These are phyloP conservation scores for Amphilophus citrinellus DNA, from an alignment of 2,113 vertebrate species.

Conservation along the genomic window DNA sequence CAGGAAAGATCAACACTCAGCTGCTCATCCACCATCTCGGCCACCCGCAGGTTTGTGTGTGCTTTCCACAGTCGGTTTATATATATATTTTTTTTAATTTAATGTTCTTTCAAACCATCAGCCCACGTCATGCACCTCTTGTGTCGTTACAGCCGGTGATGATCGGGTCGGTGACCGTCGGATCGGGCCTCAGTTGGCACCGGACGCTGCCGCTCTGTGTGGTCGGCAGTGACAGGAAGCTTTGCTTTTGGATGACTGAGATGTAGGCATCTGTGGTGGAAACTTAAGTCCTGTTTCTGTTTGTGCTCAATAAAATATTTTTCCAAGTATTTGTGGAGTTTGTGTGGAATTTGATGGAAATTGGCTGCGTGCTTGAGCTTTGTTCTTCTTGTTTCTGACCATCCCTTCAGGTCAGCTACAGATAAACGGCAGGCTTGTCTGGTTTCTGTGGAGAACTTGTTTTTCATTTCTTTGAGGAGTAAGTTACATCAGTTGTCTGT, in stretches of 20 bases:
- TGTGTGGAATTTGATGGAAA: conserved; percentile 24
- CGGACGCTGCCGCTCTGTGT: conserved; percentile 92
- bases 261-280: conserved; percentile 80
- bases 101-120: background rate
- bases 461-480: conserved; percentile 56
- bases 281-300: conserved; percentile 33
- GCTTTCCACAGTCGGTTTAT: background rate
- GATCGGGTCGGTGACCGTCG: conserved; percentile 86
- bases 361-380: conserved; percentile 4
- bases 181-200: conserved; percentile 96
- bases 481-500: conserved; percentile 55
- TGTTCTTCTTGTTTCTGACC: conserved; percentile 28
- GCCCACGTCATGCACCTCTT: background rate
- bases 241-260: conserved; percentile 96
- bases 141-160: conserved; percentile 86
- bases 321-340: conserved; percentile 20
- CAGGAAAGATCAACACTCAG: conserved; percentile 92
- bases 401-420: conserved; percentile 40
- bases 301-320: conserved; percentile 75
- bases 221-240: conserved; percentile 91
- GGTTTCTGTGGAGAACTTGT: conserved; percentile 14
- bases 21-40: conserved; percentile 94
- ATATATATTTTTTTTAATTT: background rate
- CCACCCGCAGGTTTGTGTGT: conserved; percentile 89
- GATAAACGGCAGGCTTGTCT: conserved; percentile 37